Conservation (phyloP, 2,888 invertebrate species). For the Cantharis nigra region DNA sequence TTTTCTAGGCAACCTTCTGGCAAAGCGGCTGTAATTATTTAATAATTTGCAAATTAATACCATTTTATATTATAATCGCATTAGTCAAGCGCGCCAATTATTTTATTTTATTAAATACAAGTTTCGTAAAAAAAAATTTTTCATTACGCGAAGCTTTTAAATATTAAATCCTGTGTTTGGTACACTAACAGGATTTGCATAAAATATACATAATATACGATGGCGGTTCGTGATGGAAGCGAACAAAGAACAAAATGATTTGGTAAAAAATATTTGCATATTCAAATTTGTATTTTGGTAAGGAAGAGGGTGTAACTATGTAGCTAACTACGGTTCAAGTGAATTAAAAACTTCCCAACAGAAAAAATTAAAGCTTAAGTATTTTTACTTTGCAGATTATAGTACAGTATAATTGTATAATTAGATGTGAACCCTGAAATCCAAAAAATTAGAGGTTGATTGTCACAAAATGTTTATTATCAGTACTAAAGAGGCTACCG, state of each 20-base stretch:
- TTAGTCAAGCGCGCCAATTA: not conserved
- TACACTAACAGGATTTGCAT: not conserved
- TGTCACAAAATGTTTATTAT: too few relatives aligned
- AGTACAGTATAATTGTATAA: too few relatives aligned
- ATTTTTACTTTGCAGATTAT: not conserved
- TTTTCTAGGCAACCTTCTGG: not conserved
- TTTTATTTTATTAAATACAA: not conserved
- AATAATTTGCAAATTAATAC: slow-evolving; percentile 3
- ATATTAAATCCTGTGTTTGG: not conserved
- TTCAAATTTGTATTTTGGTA: not conserved
- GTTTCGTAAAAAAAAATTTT: not conserved
- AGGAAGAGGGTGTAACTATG: not conserved
- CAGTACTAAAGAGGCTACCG: too few relatives aligned
- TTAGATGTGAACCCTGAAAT: too few relatives aligned
- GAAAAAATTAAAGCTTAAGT: not conserved
- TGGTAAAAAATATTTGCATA: not conserved
- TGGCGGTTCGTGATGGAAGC: not conserved
- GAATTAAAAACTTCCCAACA: not conserved
- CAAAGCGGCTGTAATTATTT: slow-evolving; percentile 1
- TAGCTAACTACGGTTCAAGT: not conserved
- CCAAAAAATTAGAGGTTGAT: too few relatives aligned
- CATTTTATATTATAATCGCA: slow-evolving; percentile 3
- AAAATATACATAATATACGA: not conserved
- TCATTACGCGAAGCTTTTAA: not conserved
- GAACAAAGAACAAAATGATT: not conserved